Conservation (phyloP, 2,888 invertebrate genomes). For the Leptinotarsa juncta region DNA sequence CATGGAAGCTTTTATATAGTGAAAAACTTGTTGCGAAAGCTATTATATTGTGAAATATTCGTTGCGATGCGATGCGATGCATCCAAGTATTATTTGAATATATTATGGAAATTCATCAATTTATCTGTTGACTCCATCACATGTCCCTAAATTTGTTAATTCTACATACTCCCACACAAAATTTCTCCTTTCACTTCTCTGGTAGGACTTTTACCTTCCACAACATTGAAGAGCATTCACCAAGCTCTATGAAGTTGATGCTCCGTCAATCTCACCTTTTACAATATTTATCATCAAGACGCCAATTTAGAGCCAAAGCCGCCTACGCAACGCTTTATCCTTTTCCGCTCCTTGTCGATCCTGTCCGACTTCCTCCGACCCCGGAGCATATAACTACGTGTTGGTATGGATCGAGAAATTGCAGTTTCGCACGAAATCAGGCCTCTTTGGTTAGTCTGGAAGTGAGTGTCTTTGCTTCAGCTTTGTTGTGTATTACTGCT, state of each 20-base stretch:
- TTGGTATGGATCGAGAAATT: slow-evolving; percentile 58
- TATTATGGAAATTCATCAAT: too few species aligned
- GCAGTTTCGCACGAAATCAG: slow-evolving; percentile 36
- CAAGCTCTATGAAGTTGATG: background rate
- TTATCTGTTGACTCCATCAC: too few species aligned
- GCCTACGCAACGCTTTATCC: slow-evolving; percentile 40
- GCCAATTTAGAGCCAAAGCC: background rate
- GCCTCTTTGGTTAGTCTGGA: slow-evolving; percentile 31
- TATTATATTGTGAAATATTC: too few species aligned
- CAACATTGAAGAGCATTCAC: background rate
- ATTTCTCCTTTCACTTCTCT: too few species aligned
- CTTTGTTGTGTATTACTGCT: slow-evolving; percentile 27
- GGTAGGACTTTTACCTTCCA: background rate
- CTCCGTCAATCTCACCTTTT: background rate
- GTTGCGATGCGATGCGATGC: too few species aligned
- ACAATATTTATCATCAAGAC: slow-evolving; percentile 1
- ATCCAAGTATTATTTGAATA: too few species aligned
- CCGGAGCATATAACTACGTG: slow-evolving; percentile 58
- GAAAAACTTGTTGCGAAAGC: too few species aligned
- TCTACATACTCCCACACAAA: too few species aligned
- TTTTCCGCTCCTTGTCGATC: slow-evolving; percentile 52
- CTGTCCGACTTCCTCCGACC: slow-evolving; percentile 50
- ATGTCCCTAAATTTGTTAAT: too few species aligned
- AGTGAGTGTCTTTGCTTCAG: slow-evolving; percentile 35
- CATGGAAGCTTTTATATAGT: too few species aligned